phyloP scores from a whole-genome alignment of 1,140 invertebrate species.

The Pseudomyrmex concolor region DNA sequence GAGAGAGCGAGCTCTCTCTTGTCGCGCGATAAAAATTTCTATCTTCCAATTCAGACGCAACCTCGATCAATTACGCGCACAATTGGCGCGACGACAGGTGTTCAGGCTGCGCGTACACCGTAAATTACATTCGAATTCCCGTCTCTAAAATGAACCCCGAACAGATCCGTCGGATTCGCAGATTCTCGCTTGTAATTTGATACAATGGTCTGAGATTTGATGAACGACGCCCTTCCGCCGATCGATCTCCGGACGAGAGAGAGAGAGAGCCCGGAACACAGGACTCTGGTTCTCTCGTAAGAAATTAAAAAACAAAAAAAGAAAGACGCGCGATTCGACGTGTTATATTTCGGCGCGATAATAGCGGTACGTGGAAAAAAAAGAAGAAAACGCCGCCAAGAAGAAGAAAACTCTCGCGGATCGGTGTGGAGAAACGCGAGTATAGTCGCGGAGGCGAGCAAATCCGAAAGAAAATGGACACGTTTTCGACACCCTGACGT shows the following conservation, averaged over 20 bases:
- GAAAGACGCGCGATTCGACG: no score
- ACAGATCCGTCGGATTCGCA: slow-evolving; percentile 37
- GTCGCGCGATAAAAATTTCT: slow-evolving; percentile 16
- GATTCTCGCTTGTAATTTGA: slow-evolving; percentile 50
- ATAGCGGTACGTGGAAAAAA: no score
- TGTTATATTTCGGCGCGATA: no score
- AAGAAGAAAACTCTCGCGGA: slow-evolving; percentile 24
- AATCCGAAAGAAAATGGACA: slow-evolving; percentile 51
- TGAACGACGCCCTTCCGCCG: slow-evolving; percentile 3
- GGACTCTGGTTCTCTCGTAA: not conserved
- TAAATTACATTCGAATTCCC: slow-evolving; percentile 29
- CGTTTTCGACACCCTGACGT: slow-evolving; percentile 52
- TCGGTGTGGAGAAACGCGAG: slow-evolving; percentile 30
- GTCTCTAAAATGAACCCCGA: slow-evolving; percentile 25
- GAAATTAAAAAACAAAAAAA: not conserved
- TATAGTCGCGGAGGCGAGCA: not conserved
- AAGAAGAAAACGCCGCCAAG: no score
- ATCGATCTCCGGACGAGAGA: not conserved
- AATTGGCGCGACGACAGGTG: not conserved
- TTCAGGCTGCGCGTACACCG: not conserved
- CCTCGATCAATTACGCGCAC: slow-evolving; percentile 42
- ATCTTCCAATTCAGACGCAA: slow-evolving; percentile 21
- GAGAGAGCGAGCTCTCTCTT: not conserved
- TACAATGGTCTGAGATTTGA: slow-evolving; percentile 43
- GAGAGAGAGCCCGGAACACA: no score